Percentiles rank a stretch among this genome's conserved stretches.
Conservation (phyloP, 1,140 invertebrate species). For the Doryteuthis pealeii region DNA sequence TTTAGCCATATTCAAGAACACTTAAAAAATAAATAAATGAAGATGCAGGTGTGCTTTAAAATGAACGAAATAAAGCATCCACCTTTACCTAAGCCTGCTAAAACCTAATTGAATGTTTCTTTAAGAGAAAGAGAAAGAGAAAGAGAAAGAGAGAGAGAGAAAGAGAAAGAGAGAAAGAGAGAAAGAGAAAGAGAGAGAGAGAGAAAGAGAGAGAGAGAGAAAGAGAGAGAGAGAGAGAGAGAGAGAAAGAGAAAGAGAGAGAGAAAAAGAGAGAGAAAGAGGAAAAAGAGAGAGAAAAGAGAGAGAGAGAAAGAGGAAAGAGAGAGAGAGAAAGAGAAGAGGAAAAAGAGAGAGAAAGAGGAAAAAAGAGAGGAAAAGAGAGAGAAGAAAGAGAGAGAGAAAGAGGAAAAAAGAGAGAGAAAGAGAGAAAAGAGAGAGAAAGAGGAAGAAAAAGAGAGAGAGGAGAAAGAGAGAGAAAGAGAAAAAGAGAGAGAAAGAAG, state of each 20-base stretch:
- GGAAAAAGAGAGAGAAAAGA: not conserved
- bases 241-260: not conserved
- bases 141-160: not conserved
- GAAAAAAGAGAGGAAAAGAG: not conserved
- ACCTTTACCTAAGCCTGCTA: too few relatives aligned
- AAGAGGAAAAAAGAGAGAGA: not conserved
- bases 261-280: not conserved
- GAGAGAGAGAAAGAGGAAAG: not conserved
- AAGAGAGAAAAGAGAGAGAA: not conserved
- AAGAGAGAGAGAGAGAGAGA: not conserved
- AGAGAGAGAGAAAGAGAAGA: not conserved
- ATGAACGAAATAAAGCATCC: too few relatives aligned
- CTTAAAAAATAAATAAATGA: too few relatives aligned
- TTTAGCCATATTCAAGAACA: too few relatives aligned
- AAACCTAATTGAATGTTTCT: too few relatives aligned
- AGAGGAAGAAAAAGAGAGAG: not conserved
- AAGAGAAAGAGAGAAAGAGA: not conserved
- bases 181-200: conserved; percentile 17
- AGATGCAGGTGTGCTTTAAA: too few relatives aligned
- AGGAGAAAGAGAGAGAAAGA: not conserved
- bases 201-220: conserved; percentile 1
- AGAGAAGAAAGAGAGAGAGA: not conserved
- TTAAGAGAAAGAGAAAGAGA: too few relatives aligned
- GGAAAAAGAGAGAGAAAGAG: not conserved
- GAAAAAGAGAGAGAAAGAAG: not conserved